Evolutionary conservation across 2,797 vertebrate genomes (phyloP).

Genomic region (Emydoidea blandingii): DNA sequence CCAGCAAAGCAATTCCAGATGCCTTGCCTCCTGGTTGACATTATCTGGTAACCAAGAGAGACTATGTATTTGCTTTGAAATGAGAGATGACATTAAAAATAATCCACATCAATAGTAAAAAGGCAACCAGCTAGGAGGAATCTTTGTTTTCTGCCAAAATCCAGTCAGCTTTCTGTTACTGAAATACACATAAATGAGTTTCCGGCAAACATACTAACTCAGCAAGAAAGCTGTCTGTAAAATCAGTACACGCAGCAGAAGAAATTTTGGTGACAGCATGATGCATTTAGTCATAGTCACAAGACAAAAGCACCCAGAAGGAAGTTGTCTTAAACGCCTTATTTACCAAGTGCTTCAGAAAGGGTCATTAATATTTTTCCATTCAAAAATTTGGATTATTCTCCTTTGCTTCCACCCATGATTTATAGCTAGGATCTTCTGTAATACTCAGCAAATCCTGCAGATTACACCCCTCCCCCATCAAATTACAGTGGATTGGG

Average conservation of each 20-base stretch:
- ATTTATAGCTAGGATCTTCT: constrained; percentile 10
- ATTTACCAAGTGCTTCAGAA: neutral
- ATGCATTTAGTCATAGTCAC: constrained; percentile 65
- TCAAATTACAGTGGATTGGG: neutral
- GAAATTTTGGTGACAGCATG: neutral
- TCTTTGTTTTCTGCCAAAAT: neutral
- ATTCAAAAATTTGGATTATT: constrained; percentile 24
- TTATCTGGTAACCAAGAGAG: neutral
- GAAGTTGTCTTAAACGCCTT: constrained; percentile 53
- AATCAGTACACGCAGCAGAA: constrained; percentile 1
- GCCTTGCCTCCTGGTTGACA: neutral
- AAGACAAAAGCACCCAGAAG: constrained; percentile 26
- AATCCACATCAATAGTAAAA: neutral
- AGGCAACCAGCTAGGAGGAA: neutral
- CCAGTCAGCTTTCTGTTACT: neutral
- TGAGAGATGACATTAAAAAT: neutral
- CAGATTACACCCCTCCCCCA: neutral
- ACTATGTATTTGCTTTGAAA: neutral
- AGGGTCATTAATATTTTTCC: neutral
- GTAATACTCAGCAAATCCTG: accelerated
- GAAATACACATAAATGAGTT: neutral
- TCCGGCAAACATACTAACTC: neutral
- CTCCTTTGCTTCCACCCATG: neutral
- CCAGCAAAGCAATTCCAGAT: neutral
- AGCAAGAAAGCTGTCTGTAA: neutral